phyloP scores from a whole-genome alignment of 2,888 invertebrate genomes.

The Meteorus colon region DNA sequence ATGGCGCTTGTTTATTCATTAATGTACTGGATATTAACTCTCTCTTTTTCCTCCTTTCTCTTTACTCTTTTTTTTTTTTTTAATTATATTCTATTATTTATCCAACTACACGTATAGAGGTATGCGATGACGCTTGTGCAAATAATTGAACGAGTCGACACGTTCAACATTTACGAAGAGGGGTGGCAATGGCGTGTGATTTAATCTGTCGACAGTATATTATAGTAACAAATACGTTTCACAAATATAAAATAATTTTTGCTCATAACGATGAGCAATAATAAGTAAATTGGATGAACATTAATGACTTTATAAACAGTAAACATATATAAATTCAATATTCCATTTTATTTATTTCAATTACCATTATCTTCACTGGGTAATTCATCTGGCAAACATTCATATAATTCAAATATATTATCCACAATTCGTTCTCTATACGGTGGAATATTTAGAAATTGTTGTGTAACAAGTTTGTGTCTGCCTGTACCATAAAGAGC shows the following conservation, averaged over 20 bases:
- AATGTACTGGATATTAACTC: neutral
- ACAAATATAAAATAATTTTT: neutral
- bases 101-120: neutral
- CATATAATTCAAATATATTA: slow-evolving; percentile 49
- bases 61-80: neutral
- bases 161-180: slow-evolving; percentile 5
- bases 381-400: slow-evolving; percentile 48
- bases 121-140: slow-evolving; percentile 1
- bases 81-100: neutral
- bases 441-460: slow-evolving; percentile 41
- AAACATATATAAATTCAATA: neutral
- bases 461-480: slow-evolving; percentile 44
- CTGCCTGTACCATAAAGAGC: slow-evolving; percentile 45
- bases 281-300: neutral
- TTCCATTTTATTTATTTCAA: slow-evolving; percentile 1
- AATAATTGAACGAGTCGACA: slow-evolving; percentile 15
- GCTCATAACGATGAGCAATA: neutral
- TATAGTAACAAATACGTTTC: slow-evolving; percentile 9
- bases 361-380: neutral
- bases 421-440: slow-evolving; percentile 48
- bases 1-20: neutral
- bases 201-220: slow-evolving; percentile 20
- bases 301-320: neutral
- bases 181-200: neutral
- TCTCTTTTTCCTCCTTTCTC: neutral